A percentile compares a stretch with the other conserved stretches of the same genome.
Conservation (phyloP, 2,113 vertebrate genomes). For the Myotis brandtii region DNA sequence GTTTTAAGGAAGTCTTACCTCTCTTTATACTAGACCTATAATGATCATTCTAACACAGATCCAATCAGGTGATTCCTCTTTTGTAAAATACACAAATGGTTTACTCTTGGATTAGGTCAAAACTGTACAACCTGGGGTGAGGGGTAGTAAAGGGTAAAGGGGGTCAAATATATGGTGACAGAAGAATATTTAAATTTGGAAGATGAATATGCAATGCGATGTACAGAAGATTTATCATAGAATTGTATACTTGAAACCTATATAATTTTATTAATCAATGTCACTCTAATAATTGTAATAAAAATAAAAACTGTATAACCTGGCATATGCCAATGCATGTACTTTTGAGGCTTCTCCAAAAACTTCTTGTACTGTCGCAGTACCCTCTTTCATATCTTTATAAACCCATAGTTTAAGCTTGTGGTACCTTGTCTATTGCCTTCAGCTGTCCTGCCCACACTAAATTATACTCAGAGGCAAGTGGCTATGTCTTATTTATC, state of each 20-base stretch:
- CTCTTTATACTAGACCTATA: background rate
- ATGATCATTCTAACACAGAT: background rate
- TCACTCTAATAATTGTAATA: background rate
- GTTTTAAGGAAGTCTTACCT: background rate
- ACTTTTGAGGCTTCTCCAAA: background rate
- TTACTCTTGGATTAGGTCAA: background rate
- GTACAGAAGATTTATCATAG: background rate
- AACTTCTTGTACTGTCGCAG: background rate
- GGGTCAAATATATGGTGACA: background rate
- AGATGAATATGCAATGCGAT: background rate
- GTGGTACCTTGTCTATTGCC: background rate
- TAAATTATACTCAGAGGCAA: background rate
- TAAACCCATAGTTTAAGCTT: background rate
- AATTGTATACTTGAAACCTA: background rate
- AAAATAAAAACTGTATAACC: background rate
- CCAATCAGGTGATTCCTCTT: background rate
- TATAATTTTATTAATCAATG: background rate
- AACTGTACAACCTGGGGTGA: background rate
- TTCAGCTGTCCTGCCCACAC: background rate
- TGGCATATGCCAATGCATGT: background rate
- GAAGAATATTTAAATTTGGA: background rate
- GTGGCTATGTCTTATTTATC: background rate
- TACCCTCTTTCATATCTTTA: background rate
- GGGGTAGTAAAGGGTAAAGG: background rate
- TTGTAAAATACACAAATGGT: background rate